Base-by-base conservation (phyloP, 1,140 invertebrate species). In the Diprion similis region DNA sequence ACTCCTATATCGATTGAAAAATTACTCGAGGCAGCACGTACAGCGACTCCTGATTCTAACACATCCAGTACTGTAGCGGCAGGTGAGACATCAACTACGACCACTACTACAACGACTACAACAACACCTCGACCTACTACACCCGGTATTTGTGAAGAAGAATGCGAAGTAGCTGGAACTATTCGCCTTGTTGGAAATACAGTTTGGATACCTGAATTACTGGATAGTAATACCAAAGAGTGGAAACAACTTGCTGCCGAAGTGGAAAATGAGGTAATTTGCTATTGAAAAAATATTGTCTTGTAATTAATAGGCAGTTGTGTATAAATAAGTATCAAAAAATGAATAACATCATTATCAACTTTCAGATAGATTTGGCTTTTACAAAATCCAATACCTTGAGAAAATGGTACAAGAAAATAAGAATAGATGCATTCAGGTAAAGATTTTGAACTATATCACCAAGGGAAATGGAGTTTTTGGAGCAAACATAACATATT, bases 371-470 rank as follows among this genome's bases (percentile, higher is more conserved):
- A 73, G 94, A 96, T 80, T 91, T 92, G 65, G 92, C 95, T 17
- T 97, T 95, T 80, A 92, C 92, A 15, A 93, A 91, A 79, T 95
- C 94, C 1, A 90, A 92, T 24, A 85, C 91, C 66, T 86, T 97
- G 0, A 93, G 90, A 68, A 93, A 93, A 78, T 96, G 94, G 94
- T 96, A 94, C 84, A 95, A 94, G 80, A 93, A 93, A 77, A 92
- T 97, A 70, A 91, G 94, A 71, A 96, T 97, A 72, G 96, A 97
- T 84, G 93, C 93, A 68, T 97, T 97, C 85, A 95, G 90, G 91
- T 92, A 89, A 80, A 80, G 51, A 59, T 17, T 59, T 9, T 13
- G 4, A 59, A 59, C 9, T 59, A 78, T 68, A 68, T 64, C 3
- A 37, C 24, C 24, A 1, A 4, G 24, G 6, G 6, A 37, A 37